Conservation (phyloP, 2,797 vertebrate genomes). For the Acrossocheilus fasciatus region DNA sequence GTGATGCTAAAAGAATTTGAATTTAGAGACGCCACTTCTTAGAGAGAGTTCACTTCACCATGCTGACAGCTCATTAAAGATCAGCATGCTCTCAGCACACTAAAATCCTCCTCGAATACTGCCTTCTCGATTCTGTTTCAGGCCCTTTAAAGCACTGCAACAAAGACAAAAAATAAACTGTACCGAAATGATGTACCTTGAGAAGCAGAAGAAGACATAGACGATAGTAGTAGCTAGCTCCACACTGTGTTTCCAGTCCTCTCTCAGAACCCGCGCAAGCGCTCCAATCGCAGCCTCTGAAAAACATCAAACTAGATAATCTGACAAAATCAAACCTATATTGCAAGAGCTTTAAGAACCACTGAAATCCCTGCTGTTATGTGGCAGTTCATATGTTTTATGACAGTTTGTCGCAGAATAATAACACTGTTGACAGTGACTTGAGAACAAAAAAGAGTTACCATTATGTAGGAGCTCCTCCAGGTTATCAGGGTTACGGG, state of each 20-base stretch:
- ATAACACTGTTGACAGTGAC: neutral
- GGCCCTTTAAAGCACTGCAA: neutral
- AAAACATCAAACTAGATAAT: conserved; percentile 55
- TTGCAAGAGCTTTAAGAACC: neutral
- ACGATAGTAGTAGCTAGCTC: conserved; percentile 93
- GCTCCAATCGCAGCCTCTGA: conserved; percentile 88
- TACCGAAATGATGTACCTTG: conserved; percentile 78
- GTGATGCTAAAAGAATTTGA: neutral
- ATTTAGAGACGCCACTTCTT: neutral
- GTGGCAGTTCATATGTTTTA: neutral
- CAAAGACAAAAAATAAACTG: conserved; percentile 10
- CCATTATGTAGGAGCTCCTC: conserved; percentile 91
- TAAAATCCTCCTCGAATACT: neutral
- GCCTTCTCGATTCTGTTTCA: neutral
- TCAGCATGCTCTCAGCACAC: neutral
- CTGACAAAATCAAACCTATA: conserved; percentile 8
- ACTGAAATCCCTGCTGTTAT: neutral
- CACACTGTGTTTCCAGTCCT: conserved; percentile 94
- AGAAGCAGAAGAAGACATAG: conserved; percentile 94
- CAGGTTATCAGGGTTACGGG: conserved; percentile 91
- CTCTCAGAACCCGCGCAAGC: conserved; percentile 89
- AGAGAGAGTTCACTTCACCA: conserved; percentile 1
- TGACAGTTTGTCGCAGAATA: conserved; percentile 1
- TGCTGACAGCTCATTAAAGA: neutral
- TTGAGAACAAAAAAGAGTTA: conserved; percentile 61